Base-by-base conservation (phyloP, 2,888 invertebrate genomes). In the Spicauda simplicius region DNA sequence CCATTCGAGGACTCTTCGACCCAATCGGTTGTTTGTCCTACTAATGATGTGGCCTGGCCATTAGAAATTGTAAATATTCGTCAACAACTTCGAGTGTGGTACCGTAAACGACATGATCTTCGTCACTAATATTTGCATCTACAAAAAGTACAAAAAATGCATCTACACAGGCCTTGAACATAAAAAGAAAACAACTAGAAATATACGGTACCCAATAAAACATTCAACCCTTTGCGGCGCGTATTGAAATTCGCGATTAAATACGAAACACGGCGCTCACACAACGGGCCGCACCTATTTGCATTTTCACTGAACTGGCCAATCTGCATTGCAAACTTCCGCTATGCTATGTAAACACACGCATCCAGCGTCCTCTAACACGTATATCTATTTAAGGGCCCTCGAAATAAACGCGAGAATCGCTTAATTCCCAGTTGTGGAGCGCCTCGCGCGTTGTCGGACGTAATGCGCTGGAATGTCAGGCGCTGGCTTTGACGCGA, bases 301-400 rank as follows among this genome's bases (percentile, higher is more conserved):
- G 85, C 87, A 87, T 89, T 90, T 90, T 88, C 85, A 84, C 87
- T 84, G 83, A 82, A 80, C 79, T 82, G 83, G 83, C 83, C 84
- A 82, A 90, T 91, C 87, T 90, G 87, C 87, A 90, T 84, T 91
- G 90, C 90, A 90, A 91, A 91, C 88, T 78, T 60, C 60, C 33
- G 55, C 60, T 20, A 66, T 66, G 60, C 60, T 56, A 50, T 50
- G 60, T 61, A 66, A 60, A 66, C 25, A 61, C 55, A 37, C 48
- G 60, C 55, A 61, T 60, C 54, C 45, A 33, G 55, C 33, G 60
- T 48, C 55, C 19, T 12, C n/a, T 56, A 48, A 41, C 53, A 41
- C 18, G 11, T 4, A 52, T 45, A 60, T 16, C 25, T 55, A 18
- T 19, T 69, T 48, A 76, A 73, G 52, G 6, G 4, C 10, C 2